Base-by-base conservation (phyloP, 2,797 vertebrate genomes). In the Microcaecilia unicolor region DNA sequence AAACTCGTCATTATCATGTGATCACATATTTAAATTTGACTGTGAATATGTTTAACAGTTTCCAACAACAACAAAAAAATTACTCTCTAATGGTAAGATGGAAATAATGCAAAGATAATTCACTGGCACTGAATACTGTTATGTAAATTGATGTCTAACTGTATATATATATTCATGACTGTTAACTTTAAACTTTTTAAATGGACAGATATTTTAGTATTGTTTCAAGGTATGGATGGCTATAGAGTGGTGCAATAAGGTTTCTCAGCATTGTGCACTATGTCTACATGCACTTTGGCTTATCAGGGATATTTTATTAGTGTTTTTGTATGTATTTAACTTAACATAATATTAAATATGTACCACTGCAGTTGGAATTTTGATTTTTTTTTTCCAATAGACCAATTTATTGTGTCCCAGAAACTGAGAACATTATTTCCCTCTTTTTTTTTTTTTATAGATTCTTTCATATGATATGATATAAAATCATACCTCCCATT, bases 241-340 rank as follows among this genome's bases (percentile, higher is more conserved):
- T 61, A 70, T 60, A 84, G 78, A 86, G 82, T 61, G 58, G 67
- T 69, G 65, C 75, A 55, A 48, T 76, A 80, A 80, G 72, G 79
- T 83, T 84, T 89, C 92, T 83, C 85, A 85, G 88, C 88, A 84
- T 88, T 82, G 85, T 86, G 91, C 91, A 91, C 87, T 91, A 89
- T 87, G 87, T 93, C 87, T 90, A 89, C 92, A 90, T 93, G 92
- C 95, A 98, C 93, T 94, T 91, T 94, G 92, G 87, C 92, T 93
- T 93, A 90, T 98, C 94, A 98, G 94, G 95, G 95, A 98, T 92
- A 92, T 90, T 97, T 94, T 95, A 90, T 91, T 93, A 91, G 92
- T 91, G 91, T 96, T 98, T 97, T 97, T 93, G 88, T 96, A 94
- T 93, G 93, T 94, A 90, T 86, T 91, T 90, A 88, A 90, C 90